Percentiles rank a stretch among this genome's conserved stretches.
phyloP scores from a whole-genome alignment of 2,888 invertebrate genomes.

The Dynastes tityus region DNA sequence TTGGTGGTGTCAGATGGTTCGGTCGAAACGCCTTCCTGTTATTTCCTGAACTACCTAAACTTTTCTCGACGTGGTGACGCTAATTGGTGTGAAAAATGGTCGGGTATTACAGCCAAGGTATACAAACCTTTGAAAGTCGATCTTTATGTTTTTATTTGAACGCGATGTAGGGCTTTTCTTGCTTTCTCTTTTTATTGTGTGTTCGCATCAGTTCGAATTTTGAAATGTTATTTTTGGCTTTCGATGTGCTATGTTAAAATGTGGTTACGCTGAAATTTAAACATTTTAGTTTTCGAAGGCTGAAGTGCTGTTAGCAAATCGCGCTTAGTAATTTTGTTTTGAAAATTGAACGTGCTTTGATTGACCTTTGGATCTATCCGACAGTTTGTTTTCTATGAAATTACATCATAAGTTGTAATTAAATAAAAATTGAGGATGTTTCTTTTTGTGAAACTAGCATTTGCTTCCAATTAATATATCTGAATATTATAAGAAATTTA shows the following conservation, averaged over 20 bases:
- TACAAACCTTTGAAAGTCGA: conserved; percentile 41
- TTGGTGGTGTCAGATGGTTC: conserved; percentile 19
- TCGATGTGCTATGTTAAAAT: conserved; percentile 1
- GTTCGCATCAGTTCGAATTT: not conserved
- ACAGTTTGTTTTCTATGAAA: no score
- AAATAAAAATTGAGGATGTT: no score
- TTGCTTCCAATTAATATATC: no score
- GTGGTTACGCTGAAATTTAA: not conserved
- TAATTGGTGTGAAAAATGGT: conserved; percentile 59
- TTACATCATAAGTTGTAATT: no score
- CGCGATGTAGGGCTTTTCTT: conserved; percentile 7
- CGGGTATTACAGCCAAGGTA: conserved; percentile 62
- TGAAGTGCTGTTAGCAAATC: no score
- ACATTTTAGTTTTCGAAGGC: not conserved
- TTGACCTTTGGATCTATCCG: no score
- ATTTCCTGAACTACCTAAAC: not conserved
- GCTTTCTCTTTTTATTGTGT: conserved; percentile 48
- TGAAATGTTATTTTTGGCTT: conserved; percentile 11
- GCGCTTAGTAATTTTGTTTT: no score
- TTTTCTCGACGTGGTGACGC: conserved; percentile 29
- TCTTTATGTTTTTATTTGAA: not conserved
- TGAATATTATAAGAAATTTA: no score
- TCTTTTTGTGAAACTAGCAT: no score
- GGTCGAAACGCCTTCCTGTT: conserved; percentile 18
- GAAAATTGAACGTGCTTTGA: no score